Base-by-base conservation (phyloP, 2,888 invertebrate genomes). In the Cosmorhoe ocellata region DNA sequence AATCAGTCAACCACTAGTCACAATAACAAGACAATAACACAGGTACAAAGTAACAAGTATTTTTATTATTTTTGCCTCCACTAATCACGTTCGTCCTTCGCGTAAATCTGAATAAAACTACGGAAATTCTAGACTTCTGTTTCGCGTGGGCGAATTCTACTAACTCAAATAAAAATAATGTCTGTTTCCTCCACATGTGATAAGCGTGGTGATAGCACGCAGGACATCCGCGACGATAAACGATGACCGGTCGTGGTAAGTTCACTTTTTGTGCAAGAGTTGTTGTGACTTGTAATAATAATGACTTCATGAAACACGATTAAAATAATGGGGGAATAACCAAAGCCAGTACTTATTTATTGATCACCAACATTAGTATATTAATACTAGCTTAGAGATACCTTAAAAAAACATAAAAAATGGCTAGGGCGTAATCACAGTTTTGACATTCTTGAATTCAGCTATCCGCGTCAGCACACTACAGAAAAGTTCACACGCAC, bases 191-290 rank as follows among this genome's bases (percentile, higher is more conserved):
- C 73, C 76, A 56, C 24, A 9, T n/a, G 33, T 62, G 88, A 88
- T 88, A 88, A 81, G 58, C 45, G 55, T 22, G 38, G 59, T 68
- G 83, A 80, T 75, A 74, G 45, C 60, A 50, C 56, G 62, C 88
- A 86, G 89, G 89, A 90, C 69, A 77, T 90, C 89, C 89, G 84
- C 65, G 66, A 47, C 59, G 89, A 89, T 89, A 88, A 70, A 58
- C 39, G 43, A 51, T 73, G 82, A 83, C 83, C 84, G 81, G 80
- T 79, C 80, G 70, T 71, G 66, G 26, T 41, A 39, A 36, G 42
- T 51, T 49, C 51, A 18, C 38, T 40, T 41, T 53, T 53, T 51
- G 45, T 49, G 49, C 41, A 39, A 38, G 32, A 37, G 27, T 42
- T 50, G 37, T 40, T 51, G 9, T 7, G 24, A 24, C 14, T 24